Conservation (phyloP, 2,888 invertebrate genomes). For the Melitaea athalia region DNA sequence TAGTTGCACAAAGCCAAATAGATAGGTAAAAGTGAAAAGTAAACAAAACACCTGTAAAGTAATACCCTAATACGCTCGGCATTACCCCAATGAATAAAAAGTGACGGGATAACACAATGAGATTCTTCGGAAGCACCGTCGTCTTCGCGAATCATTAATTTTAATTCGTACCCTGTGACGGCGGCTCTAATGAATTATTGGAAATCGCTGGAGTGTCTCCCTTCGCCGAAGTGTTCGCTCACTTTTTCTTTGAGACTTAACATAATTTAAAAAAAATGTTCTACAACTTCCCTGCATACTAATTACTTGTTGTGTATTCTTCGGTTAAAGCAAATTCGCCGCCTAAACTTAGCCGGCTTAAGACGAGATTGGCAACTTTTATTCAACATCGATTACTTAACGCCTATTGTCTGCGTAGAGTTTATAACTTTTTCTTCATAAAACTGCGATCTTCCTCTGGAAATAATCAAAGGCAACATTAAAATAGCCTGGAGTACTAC, state of each 20-base stretch:
- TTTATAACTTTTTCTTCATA: conserved; percentile 24
- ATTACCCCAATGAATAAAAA: conserved; percentile 75
- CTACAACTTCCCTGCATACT: conserved; percentile 76
- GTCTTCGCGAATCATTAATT: conserved; percentile 80
- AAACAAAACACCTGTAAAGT: conserved; percentile 66
- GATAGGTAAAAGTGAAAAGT: conserved; percentile 51
- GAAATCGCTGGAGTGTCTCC: conserved; percentile 72
- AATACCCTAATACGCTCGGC: conserved; percentile 55
- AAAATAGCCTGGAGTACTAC: conserved; percentile 42
- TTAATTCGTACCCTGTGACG: conserved; percentile 80
- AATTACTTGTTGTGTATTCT: conserved; percentile 78
- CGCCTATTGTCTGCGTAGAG: conserved; percentile 39
- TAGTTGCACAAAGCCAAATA: conserved; percentile 39
- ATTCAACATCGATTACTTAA: conserved; percentile 75
- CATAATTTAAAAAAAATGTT: conserved; percentile 81
- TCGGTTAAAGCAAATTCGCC: conserved; percentile 67
- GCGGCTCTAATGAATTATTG: conserved; percentile 80
- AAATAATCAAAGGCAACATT: conserved; percentile 52
- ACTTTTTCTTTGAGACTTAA: conserved; percentile 77
- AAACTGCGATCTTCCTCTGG: conserved; percentile 11
- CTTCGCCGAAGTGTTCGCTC: conserved; percentile 62
- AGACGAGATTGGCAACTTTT: conserved; percentile 78
- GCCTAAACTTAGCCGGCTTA: conserved; percentile 64
- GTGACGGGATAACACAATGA: conserved; percentile 72
- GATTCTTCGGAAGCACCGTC: conserved; percentile 67